These are phyloP conservation scores for Drosophila aff. DNA, from an alignment of 1,140 invertebrate species.

Conservation along the genomic window DNA sequence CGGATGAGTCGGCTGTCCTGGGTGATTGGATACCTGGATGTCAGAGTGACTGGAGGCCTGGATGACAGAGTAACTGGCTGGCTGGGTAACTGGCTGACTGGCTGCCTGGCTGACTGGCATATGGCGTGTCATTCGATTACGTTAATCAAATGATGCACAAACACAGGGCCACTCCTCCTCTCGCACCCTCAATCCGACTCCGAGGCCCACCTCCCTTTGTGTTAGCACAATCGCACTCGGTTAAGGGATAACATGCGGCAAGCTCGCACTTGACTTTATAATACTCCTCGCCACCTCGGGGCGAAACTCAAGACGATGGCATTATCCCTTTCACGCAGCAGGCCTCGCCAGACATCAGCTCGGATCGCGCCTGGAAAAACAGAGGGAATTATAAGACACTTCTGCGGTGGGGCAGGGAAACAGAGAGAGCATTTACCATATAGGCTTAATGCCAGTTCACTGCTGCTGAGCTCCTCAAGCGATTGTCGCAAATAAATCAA, in stretches of 20 bases:
- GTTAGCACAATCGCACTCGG: conserved; percentile 34
- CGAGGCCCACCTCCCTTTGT: conserved; percentile 24
- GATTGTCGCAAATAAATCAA: conserved; percentile 15
- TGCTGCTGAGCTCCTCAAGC: conserved; percentile 13
- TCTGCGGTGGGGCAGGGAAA: not conserved
- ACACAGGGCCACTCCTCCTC: conserved; percentile 40
- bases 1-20: conserved; percentile 8
- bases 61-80: conserved; percentile 25
- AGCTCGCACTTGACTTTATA: conserved; percentile 37
- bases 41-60: conserved; percentile 3
- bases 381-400: conserved; percentile 13
- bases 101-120: conserved; percentile 53
- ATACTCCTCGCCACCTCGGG: conserved; percentile 11
- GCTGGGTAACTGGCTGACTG: conserved; percentile 27
- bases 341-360: not conserved
- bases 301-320: conserved; percentile 3
- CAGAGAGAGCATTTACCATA: conserved; percentile 4
- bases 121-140: conserved; percentile 76
- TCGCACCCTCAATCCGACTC: not conserved
- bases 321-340: conserved; percentile 26
- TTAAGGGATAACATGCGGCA: conserved; percentile 33
- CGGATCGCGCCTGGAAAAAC: not conserved
- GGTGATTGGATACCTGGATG: conserved; percentile 18
- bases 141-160: conserved; percentile 83
- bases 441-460: conserved; percentile 13